Evolutionary conservation across 1,140 invertebrate species (phyloP).

Genomic region (Sitodiplosis mosellana): DNA sequence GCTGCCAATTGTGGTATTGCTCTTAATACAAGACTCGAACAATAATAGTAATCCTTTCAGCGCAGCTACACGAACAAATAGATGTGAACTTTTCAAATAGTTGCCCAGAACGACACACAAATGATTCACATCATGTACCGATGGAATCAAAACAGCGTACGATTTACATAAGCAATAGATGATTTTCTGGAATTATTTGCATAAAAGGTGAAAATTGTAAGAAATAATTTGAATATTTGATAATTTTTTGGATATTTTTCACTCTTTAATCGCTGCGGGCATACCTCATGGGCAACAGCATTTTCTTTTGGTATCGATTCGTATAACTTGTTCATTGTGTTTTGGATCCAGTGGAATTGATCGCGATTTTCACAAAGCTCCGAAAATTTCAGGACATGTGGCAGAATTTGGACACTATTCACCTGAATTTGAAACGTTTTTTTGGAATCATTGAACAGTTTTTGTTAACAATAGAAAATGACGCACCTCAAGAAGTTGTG

Average conservation of each 20-base stretch:
- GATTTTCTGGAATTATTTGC: slow-evolving; percentile 18
- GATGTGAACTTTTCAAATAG: slow-evolving; percentile 29
- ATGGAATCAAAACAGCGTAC: slow-evolving; percentile 20
- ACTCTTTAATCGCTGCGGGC: slow-evolving; percentile 1
- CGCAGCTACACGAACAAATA: slow-evolving; percentile 38
- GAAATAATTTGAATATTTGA: too few species aligned
- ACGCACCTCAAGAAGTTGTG: slow-evolving; percentile 25
- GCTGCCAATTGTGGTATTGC: slow-evolving; percentile 31
- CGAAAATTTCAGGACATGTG: slow-evolving; percentile 22
- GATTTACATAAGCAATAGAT: slow-evolving; percentile 24
- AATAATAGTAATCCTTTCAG: slow-evolving; percentile 61
- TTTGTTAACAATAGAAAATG: not conserved
- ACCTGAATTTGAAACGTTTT: slow-evolving; percentile 7
- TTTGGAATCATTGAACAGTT: not conserved
- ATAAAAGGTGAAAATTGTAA: too few species aligned
- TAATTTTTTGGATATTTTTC: too few species aligned
- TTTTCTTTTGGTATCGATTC: slow-evolving; percentile 23
- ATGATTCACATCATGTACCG: slow-evolving; percentile 15
- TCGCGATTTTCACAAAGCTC: slow-evolving; percentile 25
- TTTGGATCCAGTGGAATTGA: slow-evolving; percentile 24
- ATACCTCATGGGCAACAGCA: slow-evolving; percentile 23
- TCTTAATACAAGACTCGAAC: slow-evolving; percentile 41
- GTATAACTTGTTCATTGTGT: slow-evolving; percentile 17
- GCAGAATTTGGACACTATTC: slow-evolving; percentile 20
- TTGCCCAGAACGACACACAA: slow-evolving; percentile 28